phyloP scores from a whole-genome alignment of 2,888 invertebrate species.

The Eulithis testata region DNA sequence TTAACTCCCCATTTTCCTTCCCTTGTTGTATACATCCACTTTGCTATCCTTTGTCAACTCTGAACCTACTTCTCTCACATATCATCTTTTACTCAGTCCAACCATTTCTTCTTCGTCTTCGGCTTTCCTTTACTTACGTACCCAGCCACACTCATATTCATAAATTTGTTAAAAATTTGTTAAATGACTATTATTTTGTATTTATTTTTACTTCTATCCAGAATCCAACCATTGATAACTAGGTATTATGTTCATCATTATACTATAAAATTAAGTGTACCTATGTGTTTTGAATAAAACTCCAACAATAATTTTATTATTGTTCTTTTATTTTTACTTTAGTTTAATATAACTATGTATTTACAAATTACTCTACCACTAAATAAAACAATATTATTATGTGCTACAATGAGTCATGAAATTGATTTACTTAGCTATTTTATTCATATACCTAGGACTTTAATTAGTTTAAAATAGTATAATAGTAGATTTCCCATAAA shows the following conservation, averaged over 20 bases:
- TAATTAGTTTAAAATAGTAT: neutral
- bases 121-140: no score
- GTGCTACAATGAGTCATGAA: conserved; percentile 1
- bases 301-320: neutral
- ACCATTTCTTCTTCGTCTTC: no score
- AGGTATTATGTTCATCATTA: no score
- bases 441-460: neutral
- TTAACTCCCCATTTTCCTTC: no score
- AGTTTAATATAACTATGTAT: neutral
- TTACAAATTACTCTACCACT: neutral
- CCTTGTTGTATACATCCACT: no score
- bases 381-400: neutral
- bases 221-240: no score
- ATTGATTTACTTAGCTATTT: neutral
- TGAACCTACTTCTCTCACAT: no score
- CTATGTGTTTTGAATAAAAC: neutral
- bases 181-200: neutral
- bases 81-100: no score
- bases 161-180: neutral
- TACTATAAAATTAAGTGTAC: neutral
- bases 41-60: no score
- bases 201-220: neutral
- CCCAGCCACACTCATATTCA: neutral
- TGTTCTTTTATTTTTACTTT: conserved; percentile 6
- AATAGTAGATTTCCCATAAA: neutral